Conservation (phyloP, 2,113 vertebrate genomes). For the Brachypteracias leptosomus region DNA sequence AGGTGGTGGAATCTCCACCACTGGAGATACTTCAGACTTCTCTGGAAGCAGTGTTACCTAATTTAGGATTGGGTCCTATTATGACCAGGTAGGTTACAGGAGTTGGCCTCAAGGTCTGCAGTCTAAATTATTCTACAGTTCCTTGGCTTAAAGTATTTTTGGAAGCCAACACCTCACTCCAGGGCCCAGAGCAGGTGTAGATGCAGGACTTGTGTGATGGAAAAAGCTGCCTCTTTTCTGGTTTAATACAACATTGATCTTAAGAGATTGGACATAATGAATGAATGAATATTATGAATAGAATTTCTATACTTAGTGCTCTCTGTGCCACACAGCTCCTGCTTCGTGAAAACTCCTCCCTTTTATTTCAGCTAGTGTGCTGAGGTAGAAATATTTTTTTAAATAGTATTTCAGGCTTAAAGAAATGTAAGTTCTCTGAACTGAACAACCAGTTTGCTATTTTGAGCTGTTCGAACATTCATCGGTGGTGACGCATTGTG, state of each 20-base stretch:
- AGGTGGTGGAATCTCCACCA: neutral
- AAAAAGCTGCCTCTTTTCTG: neutral
- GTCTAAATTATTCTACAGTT: neutral
- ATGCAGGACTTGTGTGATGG: neutral
- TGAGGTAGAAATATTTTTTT: neutral
- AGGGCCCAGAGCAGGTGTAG: neutral
- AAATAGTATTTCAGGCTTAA: neutral
- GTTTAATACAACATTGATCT: neutral
- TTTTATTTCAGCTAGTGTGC: neutral
- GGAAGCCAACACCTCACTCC: neutral
- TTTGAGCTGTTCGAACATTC: neutral
- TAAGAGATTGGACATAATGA: neutral
- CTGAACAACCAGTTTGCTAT: neutral
- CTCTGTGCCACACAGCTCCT: neutral
- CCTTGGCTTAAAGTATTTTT: neutral
- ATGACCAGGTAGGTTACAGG: neutral
- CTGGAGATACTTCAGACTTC: neutral
- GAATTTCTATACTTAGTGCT: neutral
- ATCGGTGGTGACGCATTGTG: neutral
- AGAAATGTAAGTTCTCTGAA: neutral
- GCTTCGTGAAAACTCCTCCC: neutral
- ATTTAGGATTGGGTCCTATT: neutral
- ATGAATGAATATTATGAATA: neutral
- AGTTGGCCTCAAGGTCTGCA: neutral
- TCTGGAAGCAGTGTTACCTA: fast-evolving